These are phyloP conservation scores for Dicycla oo DNA, from an alignment of 2,888 invertebrate genomes.

Conservation along the genomic window DNA sequence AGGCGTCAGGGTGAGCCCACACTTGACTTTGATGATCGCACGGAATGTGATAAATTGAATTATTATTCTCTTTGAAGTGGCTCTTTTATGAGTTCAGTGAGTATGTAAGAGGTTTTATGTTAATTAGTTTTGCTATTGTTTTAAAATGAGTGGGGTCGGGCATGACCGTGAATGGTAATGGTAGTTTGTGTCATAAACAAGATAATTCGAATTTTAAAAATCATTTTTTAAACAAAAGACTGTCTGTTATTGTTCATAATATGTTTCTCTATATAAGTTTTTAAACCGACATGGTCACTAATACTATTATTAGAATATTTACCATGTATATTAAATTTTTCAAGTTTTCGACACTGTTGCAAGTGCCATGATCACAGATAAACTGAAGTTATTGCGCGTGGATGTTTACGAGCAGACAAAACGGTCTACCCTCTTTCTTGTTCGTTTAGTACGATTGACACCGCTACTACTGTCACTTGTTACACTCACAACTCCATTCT, in stretches of 20 bases:
- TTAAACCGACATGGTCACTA: no score
- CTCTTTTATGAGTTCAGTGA: constrained; percentile 46
- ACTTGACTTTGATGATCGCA: constrained; percentile 52
- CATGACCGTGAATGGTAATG: background rate
- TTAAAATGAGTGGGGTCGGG: constrained; percentile 19
- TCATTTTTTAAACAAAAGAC: background rate
- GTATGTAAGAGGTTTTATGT: constrained; percentile 39
- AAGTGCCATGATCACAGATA: no score
- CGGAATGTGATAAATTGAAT: constrained; percentile 60
- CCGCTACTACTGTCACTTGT: no score
- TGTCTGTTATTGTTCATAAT: background rate
- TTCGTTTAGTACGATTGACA: no score
- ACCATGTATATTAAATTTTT: no score
- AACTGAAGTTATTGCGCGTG: no score
- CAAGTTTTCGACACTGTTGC: no score
- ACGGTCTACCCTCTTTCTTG: no score
- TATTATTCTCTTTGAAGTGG: constrained; percentile 59
- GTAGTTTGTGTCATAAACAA: background rate
- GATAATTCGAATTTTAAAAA: background rate
- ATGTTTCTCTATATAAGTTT: no score
- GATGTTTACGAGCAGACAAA: no score
- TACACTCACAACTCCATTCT: no score
- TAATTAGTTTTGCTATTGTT: constrained; percentile 41
- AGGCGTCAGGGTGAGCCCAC: constrained; percentile 40
- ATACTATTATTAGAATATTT: no score